Evolutionary conservation across 2,888 invertebrate genomes (phyloP).

Genomic region (Leucoptera coffeella): DNA sequence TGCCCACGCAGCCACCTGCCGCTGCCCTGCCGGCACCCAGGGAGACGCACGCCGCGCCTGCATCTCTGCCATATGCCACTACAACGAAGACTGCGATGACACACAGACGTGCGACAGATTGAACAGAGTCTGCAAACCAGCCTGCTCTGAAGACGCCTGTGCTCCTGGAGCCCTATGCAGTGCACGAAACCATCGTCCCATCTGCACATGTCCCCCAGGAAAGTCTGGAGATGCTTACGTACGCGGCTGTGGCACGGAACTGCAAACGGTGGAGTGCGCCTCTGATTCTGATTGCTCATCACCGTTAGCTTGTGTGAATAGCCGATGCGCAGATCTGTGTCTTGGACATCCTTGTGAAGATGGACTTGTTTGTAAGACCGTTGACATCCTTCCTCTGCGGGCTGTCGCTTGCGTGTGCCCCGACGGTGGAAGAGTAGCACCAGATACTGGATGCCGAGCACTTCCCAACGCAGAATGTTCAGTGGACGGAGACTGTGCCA

Average conservation of each 20-base stretch:
- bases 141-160: constrained; percentile 77
- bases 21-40: constrained; percentile 79
- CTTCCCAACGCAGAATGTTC: constrained; percentile 60
- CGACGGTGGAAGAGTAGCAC: constrained; percentile 69
- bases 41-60: constrained; percentile 79
- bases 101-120: constrained; percentile 79
- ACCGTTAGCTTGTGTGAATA: constrained; percentile 70
- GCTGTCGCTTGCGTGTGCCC: constrained; percentile 86
- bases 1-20: constrained; percentile 73
- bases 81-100: constrained; percentile 83
- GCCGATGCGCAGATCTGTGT: constrained; percentile 74
- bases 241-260: constrained; percentile 27
- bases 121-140: constrained; percentile 76
- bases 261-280: constrained; percentile 55
- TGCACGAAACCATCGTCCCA: constrained; percentile 68
- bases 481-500: constrained; percentile 67
- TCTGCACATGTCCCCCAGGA: constrained; percentile 71
- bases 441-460: constrained; percentile 64
- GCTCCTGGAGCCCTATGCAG: constrained; percentile 71
- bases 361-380: constrained; percentile 73
- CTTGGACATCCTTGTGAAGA: constrained; percentile 65
- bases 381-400: constrained; percentile 72
- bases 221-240: constrained; percentile 74
- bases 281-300: constrained; percentile 72
- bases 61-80: constrained; percentile 76